Conservation (phyloP, 1,140 invertebrate species). For the Drosophila nannoptera region DNA sequence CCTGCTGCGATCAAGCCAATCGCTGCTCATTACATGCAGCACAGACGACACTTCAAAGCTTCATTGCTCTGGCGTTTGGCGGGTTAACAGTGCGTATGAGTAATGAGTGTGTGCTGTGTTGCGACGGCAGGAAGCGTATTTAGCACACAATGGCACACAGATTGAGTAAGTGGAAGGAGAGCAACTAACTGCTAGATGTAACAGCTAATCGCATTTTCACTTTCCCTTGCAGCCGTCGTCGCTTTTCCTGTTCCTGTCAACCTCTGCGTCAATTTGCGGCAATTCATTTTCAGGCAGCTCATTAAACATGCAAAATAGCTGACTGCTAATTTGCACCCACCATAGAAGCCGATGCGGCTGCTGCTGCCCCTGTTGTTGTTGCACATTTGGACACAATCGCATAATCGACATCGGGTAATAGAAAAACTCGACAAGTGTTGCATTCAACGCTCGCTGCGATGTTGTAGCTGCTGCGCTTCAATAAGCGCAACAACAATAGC, state of each 20-base stretch:
- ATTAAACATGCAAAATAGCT: conserved; percentile 65
- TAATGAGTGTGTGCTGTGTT: conserved; percentile 42
- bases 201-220: conserved; percentile 69
- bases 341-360: conserved; percentile 12
- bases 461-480: conserved; percentile 34
- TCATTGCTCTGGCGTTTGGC: conserved; percentile 27
- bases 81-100: conserved; percentile 70
- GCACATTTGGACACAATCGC: conserved; percentile 48
- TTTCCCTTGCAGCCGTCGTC: conserved; percentile 39
- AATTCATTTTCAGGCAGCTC: conserved; percentile 66
- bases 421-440: conserved; percentile 37
- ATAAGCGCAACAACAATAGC: conserved; percentile 37
- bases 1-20: conserved; percentile 15
- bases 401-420: conserved; percentile 38
- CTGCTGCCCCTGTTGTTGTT: not conserved
- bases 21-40: conserved; percentile 18
- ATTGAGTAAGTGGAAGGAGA: not conserved
- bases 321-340: conserved; percentile 38
- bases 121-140: conserved; percentile 63
- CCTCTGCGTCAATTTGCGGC: conserved; percentile 43
- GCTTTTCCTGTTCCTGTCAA: conserved; percentile 60
- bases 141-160: conserved; percentile 64
- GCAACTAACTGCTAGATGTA: conserved; percentile 28
- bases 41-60: conserved; percentile 11
- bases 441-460: conserved; percentile 11